These are phyloP conservation scores for Eucidaris tribuloides DNA, from an alignment of 35 echinoderm and acorn worm genomes.

Conservation along the genomic window DNA sequence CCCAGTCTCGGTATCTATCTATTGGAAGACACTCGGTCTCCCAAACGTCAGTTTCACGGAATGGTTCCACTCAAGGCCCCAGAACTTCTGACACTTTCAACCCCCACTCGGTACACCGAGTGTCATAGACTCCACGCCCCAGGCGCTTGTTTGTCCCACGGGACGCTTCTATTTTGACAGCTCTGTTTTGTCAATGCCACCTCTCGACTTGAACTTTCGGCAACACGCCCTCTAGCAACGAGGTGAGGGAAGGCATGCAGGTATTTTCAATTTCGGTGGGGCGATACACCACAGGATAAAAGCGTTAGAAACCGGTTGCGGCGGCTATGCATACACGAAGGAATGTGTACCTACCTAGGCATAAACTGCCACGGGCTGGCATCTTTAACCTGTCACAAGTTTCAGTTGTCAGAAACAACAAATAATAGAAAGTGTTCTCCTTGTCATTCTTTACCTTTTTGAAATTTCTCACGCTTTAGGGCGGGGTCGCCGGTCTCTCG, in stretches of 20 bases:
- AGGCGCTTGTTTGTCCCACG: slow-evolving; percentile 2
- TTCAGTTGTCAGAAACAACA: neutral
- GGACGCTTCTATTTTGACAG: slow-evolving; percentile 26
- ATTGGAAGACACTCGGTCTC: neutral
- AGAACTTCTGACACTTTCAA: neutral
- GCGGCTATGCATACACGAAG: neutral
- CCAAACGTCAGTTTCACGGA: neutral
- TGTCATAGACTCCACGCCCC: neutral
- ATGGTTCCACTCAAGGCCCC: neutral
- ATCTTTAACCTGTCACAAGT: neutral
- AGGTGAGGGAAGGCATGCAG: slow-evolving; percentile 8
- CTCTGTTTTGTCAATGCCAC: neutral
- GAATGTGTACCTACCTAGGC: neutral
- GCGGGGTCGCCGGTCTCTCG: no score
- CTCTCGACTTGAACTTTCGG: slow-evolving; percentile 10
- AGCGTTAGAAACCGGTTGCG: neutral
- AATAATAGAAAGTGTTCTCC: neutral
- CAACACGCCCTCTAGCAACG: slow-evolving; percentile 3
- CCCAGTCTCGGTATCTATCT: neutral
- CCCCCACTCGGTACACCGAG: no score
- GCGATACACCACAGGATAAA: no score
- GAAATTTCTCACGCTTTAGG: no score
- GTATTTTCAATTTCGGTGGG: slow-evolving; percentile 1
- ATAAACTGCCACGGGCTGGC: neutral
- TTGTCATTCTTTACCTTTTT: neutral